Conservation (phyloP, 2,797 vertebrate genomes). For the Potorous gilbertii region DNA sequence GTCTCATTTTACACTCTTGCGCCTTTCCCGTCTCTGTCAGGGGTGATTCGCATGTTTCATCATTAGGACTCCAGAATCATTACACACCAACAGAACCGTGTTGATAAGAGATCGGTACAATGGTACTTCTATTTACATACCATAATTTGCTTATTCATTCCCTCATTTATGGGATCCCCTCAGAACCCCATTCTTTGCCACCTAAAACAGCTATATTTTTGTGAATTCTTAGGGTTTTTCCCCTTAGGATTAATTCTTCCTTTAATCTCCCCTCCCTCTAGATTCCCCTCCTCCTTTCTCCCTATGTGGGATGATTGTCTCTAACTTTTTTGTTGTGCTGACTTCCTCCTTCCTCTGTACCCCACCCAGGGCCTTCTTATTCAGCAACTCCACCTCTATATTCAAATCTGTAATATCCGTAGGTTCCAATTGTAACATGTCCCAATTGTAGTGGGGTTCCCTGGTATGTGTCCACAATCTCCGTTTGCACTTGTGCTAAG, state of each 20-base stretch:
- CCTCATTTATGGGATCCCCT: neutral
- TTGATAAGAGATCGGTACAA: neutral
- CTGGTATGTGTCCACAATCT: neutral
- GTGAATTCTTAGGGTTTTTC: neutral
- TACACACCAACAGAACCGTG: neutral
- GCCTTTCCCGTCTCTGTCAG: neutral
- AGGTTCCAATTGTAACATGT: neutral
- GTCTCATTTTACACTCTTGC: neutral
- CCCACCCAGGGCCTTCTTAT: neutral
- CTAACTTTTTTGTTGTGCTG: neutral
- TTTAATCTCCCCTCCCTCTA: neutral
- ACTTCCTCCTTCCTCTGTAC: neutral
- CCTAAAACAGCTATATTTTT: neutral
- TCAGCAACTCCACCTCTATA: neutral
- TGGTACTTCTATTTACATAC: neutral
- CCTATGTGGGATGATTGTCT: neutral
- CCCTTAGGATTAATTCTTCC: neutral
- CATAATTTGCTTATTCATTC: neutral
- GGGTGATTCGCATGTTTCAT: neutral
- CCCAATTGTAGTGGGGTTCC: neutral
- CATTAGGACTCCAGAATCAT: neutral
- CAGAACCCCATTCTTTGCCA: neutral
- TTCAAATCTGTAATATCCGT: neutral
- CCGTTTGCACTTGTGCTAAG: neutral
- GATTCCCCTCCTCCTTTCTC: neutral